These are phyloP conservation scores for Drosophila seclusa DNA, from an alignment of 2,888 invertebrate genomes.

Conservation along the genomic window DNA sequence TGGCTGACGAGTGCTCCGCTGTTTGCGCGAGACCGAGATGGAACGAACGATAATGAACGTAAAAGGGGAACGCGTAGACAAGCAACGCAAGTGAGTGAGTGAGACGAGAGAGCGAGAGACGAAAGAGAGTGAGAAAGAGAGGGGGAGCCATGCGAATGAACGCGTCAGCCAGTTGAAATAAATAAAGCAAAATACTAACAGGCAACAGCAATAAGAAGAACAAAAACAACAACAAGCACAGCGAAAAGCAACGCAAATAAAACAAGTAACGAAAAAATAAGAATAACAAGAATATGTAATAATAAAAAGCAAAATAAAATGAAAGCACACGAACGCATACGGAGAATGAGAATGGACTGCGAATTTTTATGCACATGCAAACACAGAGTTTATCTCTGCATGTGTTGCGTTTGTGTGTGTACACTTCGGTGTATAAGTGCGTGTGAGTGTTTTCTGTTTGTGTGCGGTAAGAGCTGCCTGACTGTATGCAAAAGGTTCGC, in stretches of 20 bases:
- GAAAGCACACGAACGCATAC: slow-evolving; percentile 52
- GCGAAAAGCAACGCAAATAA: slow-evolving; percentile 54
- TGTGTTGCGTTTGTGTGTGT: slow-evolving; percentile 7
- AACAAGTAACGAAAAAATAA: slow-evolving; percentile 61
- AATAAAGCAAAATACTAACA: slow-evolving; percentile 66
- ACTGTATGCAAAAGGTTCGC: slow-evolving; percentile 32
- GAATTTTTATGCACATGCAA: slow-evolving; percentile 59
- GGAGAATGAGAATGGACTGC: slow-evolving; percentile 59
- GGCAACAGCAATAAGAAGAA: slow-evolving; percentile 18
- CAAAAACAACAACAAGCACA: slow-evolving; percentile 19
- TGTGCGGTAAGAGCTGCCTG: slow-evolving; percentile 32
- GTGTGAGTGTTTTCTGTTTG: slow-evolving; percentile 7
- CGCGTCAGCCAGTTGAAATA: slow-evolving; percentile 69
- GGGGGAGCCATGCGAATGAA: slow-evolving; percentile 49
- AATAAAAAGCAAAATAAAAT: slow-evolving; percentile 63
- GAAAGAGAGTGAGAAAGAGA: not conserved
- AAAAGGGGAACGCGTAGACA: slow-evolving; percentile 28
- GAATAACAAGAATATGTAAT: slow-evolving; percentile 61
- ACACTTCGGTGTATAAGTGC: not conserved
- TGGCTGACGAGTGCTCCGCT: slow-evolving; percentile 49
- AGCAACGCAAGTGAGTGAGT: slow-evolving; percentile 16
- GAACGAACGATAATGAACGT: slow-evolving; percentile 31
- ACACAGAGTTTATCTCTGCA: slow-evolving; percentile 11
- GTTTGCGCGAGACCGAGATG: slow-evolving; percentile 33
- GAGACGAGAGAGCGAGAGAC: not conserved